Evolutionary conservation across 1,140 invertebrate genomes (phyloP), one percentile per base, ranked within the genome.

Genomic region (Trichogramma pretiosum): DNA sequence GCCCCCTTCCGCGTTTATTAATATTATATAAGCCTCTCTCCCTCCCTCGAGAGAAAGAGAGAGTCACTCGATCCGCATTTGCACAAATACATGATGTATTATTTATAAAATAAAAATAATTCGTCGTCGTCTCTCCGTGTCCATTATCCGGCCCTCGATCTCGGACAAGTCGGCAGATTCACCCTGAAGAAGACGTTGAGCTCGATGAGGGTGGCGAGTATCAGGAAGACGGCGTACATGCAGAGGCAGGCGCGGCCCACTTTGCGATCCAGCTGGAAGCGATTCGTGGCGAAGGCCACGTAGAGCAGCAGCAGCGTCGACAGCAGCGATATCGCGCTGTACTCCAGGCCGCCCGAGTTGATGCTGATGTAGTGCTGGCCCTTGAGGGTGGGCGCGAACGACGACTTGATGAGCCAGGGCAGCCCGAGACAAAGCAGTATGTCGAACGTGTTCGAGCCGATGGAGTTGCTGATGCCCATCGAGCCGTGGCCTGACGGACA

Each of bases 391-490:
- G 85, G 84, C 46, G 85, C 81, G 56, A 87, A 84, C 3, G 82
- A 74, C 0, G 85, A 80, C 63, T 89, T 90, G 11, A 90, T 81
- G 24, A 90, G 71, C 88, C 88, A 91, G 2, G 87, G 88, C 11
- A 90, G 68, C n/a, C 87, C 87, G 43, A 91, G 68, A 56, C 88
- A 91, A 3, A 91, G 67, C 10, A 91, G 70, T 57, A 91, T 89
- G 61, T 90, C 88, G 62, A 91, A 90, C 3, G 87, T 90, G 58
- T 91, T 92, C 1, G 87, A 89, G n/a, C 87, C 87, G 58, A 92
- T 87, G 1, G 87, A 87, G 63, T 89, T 92, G 63, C 84, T 86
- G 49, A 92, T 84, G 3, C 87, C 87, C 87, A 90, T 91, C n/a
- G 84, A 85, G 30, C 85, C 86, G 58, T 88, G 84, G 55, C 87